Percentiles rank a stretch among this genome's conserved stretches.
phyloP scores from a whole-genome alignment of 2,888 invertebrate genomes.

The Mesodorylaimus sp. region DNA sequence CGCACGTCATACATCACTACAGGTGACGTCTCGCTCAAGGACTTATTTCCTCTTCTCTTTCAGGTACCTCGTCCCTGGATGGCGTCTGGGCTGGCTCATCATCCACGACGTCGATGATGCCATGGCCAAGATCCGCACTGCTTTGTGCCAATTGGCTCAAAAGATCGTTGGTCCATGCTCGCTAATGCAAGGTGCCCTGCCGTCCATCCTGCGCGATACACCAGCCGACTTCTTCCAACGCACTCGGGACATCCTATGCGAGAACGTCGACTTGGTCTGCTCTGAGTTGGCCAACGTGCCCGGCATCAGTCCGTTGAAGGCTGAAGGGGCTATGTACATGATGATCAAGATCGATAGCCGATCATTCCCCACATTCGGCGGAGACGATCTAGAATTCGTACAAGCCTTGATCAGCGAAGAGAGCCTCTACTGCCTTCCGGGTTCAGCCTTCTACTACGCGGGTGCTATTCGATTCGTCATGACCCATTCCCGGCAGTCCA shows the following conservation, averaged over 20 bases:
- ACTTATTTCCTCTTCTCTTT: conserved; percentile 1
- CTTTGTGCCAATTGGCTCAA: conserved; percentile 49
- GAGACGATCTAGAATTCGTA: conserved; percentile 63
- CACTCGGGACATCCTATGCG: conserved; percentile 46
- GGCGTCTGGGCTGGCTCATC: conserved; percentile 91
- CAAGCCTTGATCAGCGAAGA: conserved; percentile 72
- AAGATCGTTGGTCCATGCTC: conserved; percentile 61
- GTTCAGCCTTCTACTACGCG: conserved; percentile 73
- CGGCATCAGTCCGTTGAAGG: conserved; percentile 73
- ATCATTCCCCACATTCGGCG: conserved; percentile 52
- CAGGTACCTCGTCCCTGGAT: conserved; percentile 83
- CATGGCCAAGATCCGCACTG: conserved; percentile 37
- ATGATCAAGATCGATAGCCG: conserved; percentile 63
- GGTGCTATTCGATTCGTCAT: conserved; percentile 81
- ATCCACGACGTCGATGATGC: conserved; percentile 54
- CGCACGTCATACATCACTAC: too few relatives aligned
- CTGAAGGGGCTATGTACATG: conserved; percentile 96
- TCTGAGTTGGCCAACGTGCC: conserved; percentile 48
- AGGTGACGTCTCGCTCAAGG: too few relatives aligned
- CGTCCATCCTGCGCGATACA: conserved; percentile 61
- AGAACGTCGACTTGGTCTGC: conserved; percentile 61
- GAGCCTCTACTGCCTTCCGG: conserved; percentile 90
- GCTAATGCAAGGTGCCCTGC: conserved; percentile 63
- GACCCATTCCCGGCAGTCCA: conserved; percentile 66
- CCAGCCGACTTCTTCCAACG: conserved; percentile 65